phyloP scores from a whole-genome alignment of 2,888 invertebrate species.

The Drosophila atripex region DNA sequence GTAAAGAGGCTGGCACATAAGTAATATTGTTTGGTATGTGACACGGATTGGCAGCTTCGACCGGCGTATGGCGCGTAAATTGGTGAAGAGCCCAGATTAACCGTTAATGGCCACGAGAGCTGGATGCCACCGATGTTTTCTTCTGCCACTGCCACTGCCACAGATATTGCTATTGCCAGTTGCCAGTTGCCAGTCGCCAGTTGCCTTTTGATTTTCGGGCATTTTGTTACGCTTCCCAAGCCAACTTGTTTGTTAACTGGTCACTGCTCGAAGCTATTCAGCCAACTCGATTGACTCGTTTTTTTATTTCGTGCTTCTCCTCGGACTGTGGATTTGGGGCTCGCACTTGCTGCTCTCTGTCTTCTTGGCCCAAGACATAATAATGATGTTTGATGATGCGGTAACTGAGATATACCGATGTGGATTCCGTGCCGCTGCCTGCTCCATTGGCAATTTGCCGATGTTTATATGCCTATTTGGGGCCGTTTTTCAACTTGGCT shows the following conservation, averaged over 20 bases:
- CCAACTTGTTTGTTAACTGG: constrained; percentile 16
- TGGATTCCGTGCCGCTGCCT: constrained; percentile 31
- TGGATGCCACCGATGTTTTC: constrained; percentile 12
- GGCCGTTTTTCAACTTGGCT: constrained; percentile 61
- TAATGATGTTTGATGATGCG: constrained; percentile 59
- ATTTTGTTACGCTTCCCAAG: constrained; percentile 52
- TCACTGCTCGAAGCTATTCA: constrained; percentile 16
- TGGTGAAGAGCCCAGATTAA: constrained; percentile 60
- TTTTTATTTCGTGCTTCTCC: constrained; percentile 13
- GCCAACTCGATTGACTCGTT: constrained; percentile 71
- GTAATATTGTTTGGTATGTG: constrained; percentile 42
- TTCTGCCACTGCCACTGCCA: constrained; percentile 12
- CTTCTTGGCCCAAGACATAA: constrained; percentile 36
- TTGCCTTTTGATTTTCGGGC: constrained; percentile 72
- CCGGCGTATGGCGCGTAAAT: constrained; percentile 45
- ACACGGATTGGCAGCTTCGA: constrained; percentile 43
- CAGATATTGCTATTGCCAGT: constrained; percentile 2
- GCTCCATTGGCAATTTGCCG: constrained; percentile 56
- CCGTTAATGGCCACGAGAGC: constrained; percentile 67
- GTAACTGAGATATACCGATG: constrained; percentile 56
- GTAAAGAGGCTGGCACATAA: constrained; percentile 35
- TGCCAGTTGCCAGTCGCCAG: constrained; percentile 57
- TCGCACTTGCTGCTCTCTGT: constrained; percentile 16
- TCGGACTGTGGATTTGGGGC: constrained; percentile 4
- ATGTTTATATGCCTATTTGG: constrained; percentile 69